These are phyloP conservation scores for Drosophila carrolli DNA, from an alignment of 1,140 invertebrate species.

Conservation along the genomic window DNA sequence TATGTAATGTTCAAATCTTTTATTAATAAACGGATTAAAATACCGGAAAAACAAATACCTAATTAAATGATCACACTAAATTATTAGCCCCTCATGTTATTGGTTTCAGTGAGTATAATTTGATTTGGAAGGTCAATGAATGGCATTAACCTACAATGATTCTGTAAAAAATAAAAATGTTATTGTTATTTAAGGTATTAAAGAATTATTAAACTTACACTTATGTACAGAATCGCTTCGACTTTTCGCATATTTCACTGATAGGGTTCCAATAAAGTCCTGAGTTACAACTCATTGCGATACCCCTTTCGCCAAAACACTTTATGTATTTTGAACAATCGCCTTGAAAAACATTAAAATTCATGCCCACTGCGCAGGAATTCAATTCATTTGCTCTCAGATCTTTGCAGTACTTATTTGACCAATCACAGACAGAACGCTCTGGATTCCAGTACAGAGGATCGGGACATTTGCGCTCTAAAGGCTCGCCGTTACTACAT, in stretches of 20 bases:
- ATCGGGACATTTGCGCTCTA: conserved; percentile 24
- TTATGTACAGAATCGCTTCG: conserved; percentile 25
- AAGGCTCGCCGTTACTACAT: conserved; percentile 27
- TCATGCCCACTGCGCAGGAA: conserved; percentile 7
- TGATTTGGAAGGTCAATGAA: not conserved
- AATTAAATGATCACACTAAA: not conserved
- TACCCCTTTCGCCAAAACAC: conserved; percentile 7
- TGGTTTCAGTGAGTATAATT: not conserved
- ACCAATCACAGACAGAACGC: conserved; percentile 26
- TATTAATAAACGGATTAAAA: not conserved
- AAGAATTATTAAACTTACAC: not conserved
- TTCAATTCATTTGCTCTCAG: not conserved
- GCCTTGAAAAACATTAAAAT: conserved; percentile 10
- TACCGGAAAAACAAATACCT: not conserved
- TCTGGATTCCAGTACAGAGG: conserved; percentile 31
- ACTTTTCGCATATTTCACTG: conserved; percentile 16
- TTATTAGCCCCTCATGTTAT: too few species aligned
- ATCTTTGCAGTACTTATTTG: conserved; percentile 4
- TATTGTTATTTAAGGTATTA: too few species aligned
- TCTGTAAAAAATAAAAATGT: conserved; percentile 7
- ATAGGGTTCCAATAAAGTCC: conserved; percentile 37
- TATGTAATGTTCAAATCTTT: not conserved
- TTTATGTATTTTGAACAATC: conserved; percentile 35
- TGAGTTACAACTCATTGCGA: conserved; percentile 19
- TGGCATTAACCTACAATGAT: not conserved